These are phyloP conservation scores for Morphnarchus princeps DNA, from an alignment of 2,113 vertebrate species.

Conservation along the genomic window DNA sequence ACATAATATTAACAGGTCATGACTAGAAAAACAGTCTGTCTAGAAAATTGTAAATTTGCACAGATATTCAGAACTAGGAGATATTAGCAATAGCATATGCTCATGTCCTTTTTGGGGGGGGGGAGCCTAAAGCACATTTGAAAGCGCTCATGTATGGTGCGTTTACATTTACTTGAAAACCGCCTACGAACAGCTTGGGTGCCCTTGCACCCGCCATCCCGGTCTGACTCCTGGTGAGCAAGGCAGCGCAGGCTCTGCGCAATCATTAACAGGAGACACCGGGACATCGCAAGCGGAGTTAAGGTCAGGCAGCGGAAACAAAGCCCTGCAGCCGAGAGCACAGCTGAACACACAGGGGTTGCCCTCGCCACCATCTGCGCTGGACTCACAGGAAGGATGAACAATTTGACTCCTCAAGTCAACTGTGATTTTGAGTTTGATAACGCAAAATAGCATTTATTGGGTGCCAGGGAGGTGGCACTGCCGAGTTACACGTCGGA, in stretches of 20 bases:
- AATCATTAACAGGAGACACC: not conserved
- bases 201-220: not conserved
- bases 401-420: accelerated
- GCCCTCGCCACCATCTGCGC: accelerated
- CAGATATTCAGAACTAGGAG: not conserved
- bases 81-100: not conserved
- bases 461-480: not conserved
- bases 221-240: not conserved
- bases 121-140: not conserved
- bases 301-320: not conserved
- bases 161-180: not conserved
- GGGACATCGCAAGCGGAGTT: accelerated
- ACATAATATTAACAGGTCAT: not conserved
- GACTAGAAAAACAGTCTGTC: not conserved
- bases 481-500: accelerated
- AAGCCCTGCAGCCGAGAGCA: not conserved
- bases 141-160: not conserved
- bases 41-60: not conserved
- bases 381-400: accelerated
- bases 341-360: accelerated
- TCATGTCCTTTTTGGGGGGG: accelerated
- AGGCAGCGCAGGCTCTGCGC: not conserved
- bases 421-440: accelerated
- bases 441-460: accelerated
- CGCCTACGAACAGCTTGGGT: accelerated